Evolutionary conservation across 2,888 invertebrate species (phyloP).

Genomic region (Gymnoscelis rufifasciata): DNA sequence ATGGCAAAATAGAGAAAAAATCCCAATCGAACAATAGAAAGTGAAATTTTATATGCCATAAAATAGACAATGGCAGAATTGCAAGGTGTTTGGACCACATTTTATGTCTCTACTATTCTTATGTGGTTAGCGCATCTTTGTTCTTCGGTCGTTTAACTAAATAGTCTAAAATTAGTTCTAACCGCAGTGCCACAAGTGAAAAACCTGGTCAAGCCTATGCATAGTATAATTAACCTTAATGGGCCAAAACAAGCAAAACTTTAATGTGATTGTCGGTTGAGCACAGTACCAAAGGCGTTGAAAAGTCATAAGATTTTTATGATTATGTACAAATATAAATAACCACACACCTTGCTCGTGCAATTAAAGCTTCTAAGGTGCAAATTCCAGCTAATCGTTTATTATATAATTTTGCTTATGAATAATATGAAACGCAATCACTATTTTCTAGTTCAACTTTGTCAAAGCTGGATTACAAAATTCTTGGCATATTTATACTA

Average conservation of each 20-base stretch:
- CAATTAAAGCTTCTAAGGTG: too few species aligned
- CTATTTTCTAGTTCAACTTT: too few species aligned
- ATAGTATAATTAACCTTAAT: background rate
- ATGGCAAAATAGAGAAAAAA: background rate
- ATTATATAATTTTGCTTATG: too few species aligned
- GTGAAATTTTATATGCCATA: conserved; percentile 51
- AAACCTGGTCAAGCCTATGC: background rate
- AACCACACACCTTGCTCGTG: too few species aligned
- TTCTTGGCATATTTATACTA: too few species aligned
- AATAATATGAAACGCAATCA: too few species aligned
- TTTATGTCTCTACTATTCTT: conserved; percentile 16
- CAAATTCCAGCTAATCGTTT: too few species aligned
- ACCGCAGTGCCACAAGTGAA: conserved; percentile 18
- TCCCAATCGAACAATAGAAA: conserved; percentile 25
- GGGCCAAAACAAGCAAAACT: background rate
- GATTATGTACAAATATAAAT: too few species aligned
- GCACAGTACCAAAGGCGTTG: background rate
- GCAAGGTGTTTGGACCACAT: conserved; percentile 28
- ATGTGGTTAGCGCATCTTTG: conserved; percentile 12
- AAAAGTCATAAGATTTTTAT: background rate
- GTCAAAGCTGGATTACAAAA: too few species aligned
- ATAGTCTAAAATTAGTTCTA: conserved; percentile 11
- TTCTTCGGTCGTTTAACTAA: conserved; percentile 15
- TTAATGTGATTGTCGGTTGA: background rate
- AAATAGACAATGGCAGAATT: conserved; percentile 56